Evolutionary conservation across 1,140 invertebrate genomes (phyloP), one percentile per base, ranked within the genome.

Genomic region (Anagrus nilaparvatae): DNA sequence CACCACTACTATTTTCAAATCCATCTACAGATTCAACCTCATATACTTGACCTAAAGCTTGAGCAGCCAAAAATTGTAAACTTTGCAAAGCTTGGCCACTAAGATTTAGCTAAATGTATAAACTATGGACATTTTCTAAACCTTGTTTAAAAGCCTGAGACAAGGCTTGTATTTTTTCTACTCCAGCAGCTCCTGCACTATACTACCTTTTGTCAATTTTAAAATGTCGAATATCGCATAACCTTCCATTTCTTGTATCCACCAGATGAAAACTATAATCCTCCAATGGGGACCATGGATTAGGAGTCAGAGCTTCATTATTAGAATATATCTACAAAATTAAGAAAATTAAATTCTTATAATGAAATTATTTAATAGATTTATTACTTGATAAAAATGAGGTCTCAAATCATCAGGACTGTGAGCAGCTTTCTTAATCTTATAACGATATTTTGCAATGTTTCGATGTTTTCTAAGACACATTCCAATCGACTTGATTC

Each of bases 131-230:
- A 46, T 70, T 70, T 1, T 70, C 66, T 3, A 74, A 46, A 8
- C 65, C 68, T 48, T 70, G 69, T 45, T 71, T 69, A 27, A 73
- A 61, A n/a, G 65, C 67, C 43, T 70, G 70, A 34, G 69, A 62
- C 4, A 73, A 38, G 1, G 62, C 67, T 47, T 72, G 69, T 9
- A 73, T 49, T 36, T 70, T 69, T 3, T 63, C 52, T 14, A 44
- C 48, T 5, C 38, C 58, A 16, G 58, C 63, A n/a, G n/a, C n/a
- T n/a, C n/a, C n/a, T n/a, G n/a, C n/a, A 23, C 70, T n/a, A n/a
- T n/a, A n/a, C n/a, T n/a, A n/a, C n/a, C n/a, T 96, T 70, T 94
- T 95, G 61, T 97, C 93, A 13, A 84, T 77, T 70, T 85, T 82
- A 65, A 96, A 92, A 33, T 81, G 75, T 49, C 81, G 75, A 20